phyloP scores from a whole-genome alignment of 1,140 invertebrate species.

The Eumaeus atala region DNA sequence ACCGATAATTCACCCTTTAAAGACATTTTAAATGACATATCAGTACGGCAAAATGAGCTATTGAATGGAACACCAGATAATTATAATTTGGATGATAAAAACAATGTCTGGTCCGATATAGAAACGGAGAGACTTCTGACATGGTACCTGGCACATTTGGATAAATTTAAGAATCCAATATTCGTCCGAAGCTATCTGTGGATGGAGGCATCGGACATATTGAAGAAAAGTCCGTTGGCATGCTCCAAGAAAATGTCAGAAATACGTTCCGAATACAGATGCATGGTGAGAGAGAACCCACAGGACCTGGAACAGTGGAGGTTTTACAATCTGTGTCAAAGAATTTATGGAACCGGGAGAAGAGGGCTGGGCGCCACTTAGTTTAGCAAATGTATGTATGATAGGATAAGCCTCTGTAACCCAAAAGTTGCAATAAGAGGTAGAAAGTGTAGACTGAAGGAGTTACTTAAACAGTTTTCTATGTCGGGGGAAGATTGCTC shows the following conservation, averaged over 20 bases:
- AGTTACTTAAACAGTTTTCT: too few relatives aligned
- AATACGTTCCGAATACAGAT: conserved; percentile 53
- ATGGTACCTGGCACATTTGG: conserved; percentile 62
- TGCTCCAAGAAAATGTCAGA: conserved; percentile 63
- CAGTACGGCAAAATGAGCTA: conserved; percentile 39
- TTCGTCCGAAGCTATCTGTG: conserved; percentile 52
- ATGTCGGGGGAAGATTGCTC: too few relatives aligned
- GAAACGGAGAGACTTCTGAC: conserved; percentile 48
- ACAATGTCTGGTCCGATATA: conserved; percentile 42
- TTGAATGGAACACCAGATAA: conserved; percentile 33
- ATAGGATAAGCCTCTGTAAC: not conserved
- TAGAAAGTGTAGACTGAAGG: too few relatives aligned
- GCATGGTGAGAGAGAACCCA: conserved; percentile 46
- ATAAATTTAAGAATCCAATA: conserved; percentile 64
- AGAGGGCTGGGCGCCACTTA: conserved; percentile 20
- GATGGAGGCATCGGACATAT: conserved; percentile 50
- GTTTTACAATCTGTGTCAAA: conserved; percentile 55
- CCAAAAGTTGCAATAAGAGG: too few relatives aligned
- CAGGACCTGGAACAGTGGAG: conserved; percentile 48
- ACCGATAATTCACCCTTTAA: conserved; percentile 34
- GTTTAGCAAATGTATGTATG: not conserved
- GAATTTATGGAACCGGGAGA: conserved; percentile 60
- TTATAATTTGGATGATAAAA: conserved; percentile 25
- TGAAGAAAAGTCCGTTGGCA: conserved; percentile 48
- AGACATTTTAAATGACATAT: conserved; percentile 48